phyloP scores from a whole-genome alignment of 2,888 invertebrate genomes.

The Pyrocoelia pectoralis region DNA sequence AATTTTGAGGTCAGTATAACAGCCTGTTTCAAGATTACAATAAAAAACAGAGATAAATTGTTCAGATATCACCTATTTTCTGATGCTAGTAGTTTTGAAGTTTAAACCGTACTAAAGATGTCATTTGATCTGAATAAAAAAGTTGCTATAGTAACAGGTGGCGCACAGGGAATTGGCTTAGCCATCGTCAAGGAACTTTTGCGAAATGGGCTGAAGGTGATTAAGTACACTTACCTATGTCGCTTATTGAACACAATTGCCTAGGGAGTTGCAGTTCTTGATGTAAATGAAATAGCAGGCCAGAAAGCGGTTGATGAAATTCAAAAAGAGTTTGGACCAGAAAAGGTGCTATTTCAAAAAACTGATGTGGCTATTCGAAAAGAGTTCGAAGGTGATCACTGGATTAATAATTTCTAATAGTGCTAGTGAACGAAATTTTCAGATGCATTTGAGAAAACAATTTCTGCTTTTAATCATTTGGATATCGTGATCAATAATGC shows the following conservation, averaged over 20 bases:
- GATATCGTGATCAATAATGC: slow-evolving; percentile 16
- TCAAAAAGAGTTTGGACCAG: slow-evolving; percentile 70
- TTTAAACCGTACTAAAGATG: too few relatives aligned
- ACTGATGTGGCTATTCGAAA: slow-evolving; percentile 78
- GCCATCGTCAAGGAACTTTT: slow-evolving; percentile 73
- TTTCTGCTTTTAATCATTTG: not conserved
- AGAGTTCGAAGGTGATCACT: slow-evolving; percentile 74
- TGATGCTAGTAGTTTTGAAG: too few relatives aligned
- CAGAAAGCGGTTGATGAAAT: slow-evolving; percentile 70
- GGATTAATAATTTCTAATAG: slow-evolving; percentile 6
- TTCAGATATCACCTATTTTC: too few relatives aligned
- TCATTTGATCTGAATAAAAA: slow-evolving; percentile 61
- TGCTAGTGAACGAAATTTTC: slow-evolving; percentile 4
- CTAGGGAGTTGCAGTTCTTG: slow-evolving; percentile 73
- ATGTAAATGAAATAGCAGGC: slow-evolving; percentile 71
- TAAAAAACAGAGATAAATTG: too few relatives aligned
- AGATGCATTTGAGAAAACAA: slow-evolving; percentile 8
- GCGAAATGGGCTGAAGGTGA: slow-evolving; percentile 63
- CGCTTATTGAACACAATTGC: slow-evolving; percentile 16
- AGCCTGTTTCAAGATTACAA: too few relatives aligned
- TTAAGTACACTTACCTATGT: slow-evolving; percentile 5
- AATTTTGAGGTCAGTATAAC: too few relatives aligned
- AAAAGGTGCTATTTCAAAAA: slow-evolving; percentile 72
- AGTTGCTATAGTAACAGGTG: slow-evolving; percentile 77
- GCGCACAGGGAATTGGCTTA: slow-evolving; percentile 75